Percentiles rank a stretch among this genome's conserved stretches.
These are phyloP conservation scores for Alosa alosa DNA, from an alignment of 2,113 vertebrate species.

Conservation along the genomic window DNA sequence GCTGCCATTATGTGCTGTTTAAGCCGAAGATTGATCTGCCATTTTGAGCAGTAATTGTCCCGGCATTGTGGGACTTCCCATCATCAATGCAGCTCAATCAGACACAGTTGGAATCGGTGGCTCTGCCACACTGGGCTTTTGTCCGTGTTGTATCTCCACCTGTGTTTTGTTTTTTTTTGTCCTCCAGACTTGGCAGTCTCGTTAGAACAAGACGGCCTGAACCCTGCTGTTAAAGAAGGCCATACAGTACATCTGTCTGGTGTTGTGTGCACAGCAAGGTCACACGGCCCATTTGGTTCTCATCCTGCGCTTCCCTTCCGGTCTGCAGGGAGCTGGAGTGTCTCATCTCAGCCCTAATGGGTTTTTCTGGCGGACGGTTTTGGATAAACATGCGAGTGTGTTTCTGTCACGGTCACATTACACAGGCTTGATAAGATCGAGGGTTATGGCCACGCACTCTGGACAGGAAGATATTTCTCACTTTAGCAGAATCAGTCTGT, in stretches of 20 bases:
- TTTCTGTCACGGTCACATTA: conserved; percentile 5
- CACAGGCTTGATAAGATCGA: conserved; percentile 7
- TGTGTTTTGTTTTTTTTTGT: neutral
- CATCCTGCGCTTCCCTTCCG: neutral
- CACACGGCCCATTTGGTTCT: conserved; percentile 2
- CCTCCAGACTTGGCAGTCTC: neutral
- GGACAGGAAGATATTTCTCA: conserved; percentile 12
- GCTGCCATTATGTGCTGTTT: neutral
- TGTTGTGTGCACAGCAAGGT: neutral
- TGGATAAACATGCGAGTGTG: conserved; percentile 12
- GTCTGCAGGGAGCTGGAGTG: conserved; percentile 20
- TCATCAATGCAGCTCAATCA: conserved; percentile 25
- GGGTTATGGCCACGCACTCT: neutral
- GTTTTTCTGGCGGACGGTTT: conserved; percentile 23
- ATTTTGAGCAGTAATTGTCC: conserved; percentile 26
- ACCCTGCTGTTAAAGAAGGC: neutral
- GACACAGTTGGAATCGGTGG: neutral
- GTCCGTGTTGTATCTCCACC: neutral
- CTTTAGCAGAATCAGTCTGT: neutral
- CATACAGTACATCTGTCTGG: neutral
- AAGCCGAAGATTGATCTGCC: conserved; percentile 13
- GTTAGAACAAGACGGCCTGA: neutral
- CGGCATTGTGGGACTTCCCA: conserved; percentile 13
- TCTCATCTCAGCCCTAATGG: conserved; percentile 35
- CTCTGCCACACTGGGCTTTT: neutral